These are phyloP conservation scores for Dryobotodes eremita DNA, from an alignment of 2,888 invertebrate species.

Conservation along the genomic window DNA sequence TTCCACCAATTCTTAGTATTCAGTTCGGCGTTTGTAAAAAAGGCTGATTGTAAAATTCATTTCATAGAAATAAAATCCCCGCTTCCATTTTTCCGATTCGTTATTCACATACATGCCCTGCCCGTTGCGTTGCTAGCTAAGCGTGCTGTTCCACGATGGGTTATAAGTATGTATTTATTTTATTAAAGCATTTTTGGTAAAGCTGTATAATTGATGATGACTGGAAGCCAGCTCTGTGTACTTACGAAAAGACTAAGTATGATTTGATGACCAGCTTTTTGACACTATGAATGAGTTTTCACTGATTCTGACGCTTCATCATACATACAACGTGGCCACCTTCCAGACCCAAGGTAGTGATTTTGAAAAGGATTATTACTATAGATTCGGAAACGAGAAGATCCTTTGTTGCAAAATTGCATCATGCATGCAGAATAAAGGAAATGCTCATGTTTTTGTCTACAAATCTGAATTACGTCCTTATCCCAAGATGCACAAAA, in stretches of 20 bases:
- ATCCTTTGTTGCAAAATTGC: neutral
- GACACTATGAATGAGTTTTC: too few relatives aligned
- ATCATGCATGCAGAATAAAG: neutral
- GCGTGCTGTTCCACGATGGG: slow-evolving; percentile 31
- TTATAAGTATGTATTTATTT: slow-evolving; percentile 26
- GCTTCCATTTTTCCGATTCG: slow-evolving; percentile 42
- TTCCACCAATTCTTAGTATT: slow-evolving; percentile 34
- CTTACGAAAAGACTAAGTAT: neutral
- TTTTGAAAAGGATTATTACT: neutral
- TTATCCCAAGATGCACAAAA: neutral
- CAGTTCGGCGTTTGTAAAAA: slow-evolving; percentile 29
- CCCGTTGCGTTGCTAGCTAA: slow-evolving; percentile 27
- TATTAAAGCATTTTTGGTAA: neutral
- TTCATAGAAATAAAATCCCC: slow-evolving; percentile 47
- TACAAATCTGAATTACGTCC: neutral
- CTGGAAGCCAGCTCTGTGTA: neutral
- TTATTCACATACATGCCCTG: slow-evolving; percentile 37
- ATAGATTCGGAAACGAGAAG: neutral
- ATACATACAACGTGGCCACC: neutral
- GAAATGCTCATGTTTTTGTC: neutral
- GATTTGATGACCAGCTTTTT: neutral
- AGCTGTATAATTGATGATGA: neutral
- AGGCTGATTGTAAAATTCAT: slow-evolving; percentile 43
- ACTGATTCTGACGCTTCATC: too few relatives aligned
- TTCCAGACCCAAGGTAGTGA: neutral